Base-by-base conservation (phyloP, 1,140 invertebrate species). In the Tribolium madens region DNA sequence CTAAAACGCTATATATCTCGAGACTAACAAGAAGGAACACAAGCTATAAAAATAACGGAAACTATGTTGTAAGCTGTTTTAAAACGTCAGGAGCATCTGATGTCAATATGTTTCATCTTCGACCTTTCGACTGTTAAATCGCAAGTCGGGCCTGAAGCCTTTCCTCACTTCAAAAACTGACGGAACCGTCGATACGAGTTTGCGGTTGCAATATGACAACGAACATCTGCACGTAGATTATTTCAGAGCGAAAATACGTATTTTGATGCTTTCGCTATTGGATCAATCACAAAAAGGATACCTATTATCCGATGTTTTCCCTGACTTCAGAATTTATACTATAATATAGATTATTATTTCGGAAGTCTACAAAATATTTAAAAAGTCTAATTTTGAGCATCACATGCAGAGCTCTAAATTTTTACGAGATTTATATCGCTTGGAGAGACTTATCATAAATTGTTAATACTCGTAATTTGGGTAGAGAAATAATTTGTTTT, bases 51-150 rank as follows among this genome's bases (percentile, higher is more conserved):
- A 64, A 64, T 64, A 52, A 71, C 42, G 70, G 46, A 18, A 52
- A 50, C 15, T 48, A 52, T 72, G 46, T 15, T 52, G 46, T 72
- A 72, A 50, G 70, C 47, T 75, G 76, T 73, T 77, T 77, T 77
- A 73, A 77, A 77, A 77, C 76, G 69, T 73, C 69, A 73, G 31
- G 50, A 47, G 50, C 69, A 77, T 72, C 69, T 72, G 69, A 73
- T 77, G 76, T 77, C 76, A 73, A 77, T 73, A 53, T 64, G 76
- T 77, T 73, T 57, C 52, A 72, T 72, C 70, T 72, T 50, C 46
- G 42, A 72, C 36, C 42, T 50, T 21, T 52, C 50, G 70, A 47
- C 70, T 46, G 42, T 72, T 72, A 18, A 52, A 72, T 33, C 50
- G 42, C 33, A 21, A 71, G 36, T 18, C 47, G 42, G 36, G 53